Conservation (phyloP, 2,797 vertebrate genomes). For the Taeniopygia guttata region DNA sequence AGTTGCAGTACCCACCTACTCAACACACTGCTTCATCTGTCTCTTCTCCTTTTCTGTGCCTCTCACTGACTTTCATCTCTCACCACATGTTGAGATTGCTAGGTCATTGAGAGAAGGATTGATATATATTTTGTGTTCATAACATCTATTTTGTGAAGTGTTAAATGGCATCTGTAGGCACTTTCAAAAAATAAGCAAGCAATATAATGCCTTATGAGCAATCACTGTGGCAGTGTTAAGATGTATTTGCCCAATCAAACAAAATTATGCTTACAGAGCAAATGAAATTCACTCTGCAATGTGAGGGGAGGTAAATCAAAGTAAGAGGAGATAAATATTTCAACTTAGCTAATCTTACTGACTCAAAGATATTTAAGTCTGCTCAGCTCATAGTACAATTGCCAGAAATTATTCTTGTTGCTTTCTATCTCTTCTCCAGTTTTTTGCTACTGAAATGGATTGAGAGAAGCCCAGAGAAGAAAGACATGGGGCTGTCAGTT, state of each 20-base stretch:
- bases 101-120: neutral
- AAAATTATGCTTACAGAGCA: neutral
- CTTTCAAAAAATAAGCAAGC: neutral
- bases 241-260: neutral
- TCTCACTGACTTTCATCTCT: neutral
- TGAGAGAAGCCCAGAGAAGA: neutral
- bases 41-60: neutral
- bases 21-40: neutral
- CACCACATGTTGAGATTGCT: neutral
- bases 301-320: neutral
- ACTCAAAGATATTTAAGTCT: neutral
- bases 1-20: neutral
- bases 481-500: neutral
- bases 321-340: neutral
- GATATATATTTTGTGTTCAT: neutral
- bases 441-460: neutral
- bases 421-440: neutral
- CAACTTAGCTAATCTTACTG: neutral
- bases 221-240: neutral
- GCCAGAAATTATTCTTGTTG: neutral
- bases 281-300: neutral
- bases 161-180: neutral
- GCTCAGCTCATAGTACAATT: neutral
- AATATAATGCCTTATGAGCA: neutral
- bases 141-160: neutral